Evolutionary conservation across 2,888 invertebrate genomes (phyloP), one percentile per base, ranked within the genome.

Genomic region (Cantharis rustica): DNA sequence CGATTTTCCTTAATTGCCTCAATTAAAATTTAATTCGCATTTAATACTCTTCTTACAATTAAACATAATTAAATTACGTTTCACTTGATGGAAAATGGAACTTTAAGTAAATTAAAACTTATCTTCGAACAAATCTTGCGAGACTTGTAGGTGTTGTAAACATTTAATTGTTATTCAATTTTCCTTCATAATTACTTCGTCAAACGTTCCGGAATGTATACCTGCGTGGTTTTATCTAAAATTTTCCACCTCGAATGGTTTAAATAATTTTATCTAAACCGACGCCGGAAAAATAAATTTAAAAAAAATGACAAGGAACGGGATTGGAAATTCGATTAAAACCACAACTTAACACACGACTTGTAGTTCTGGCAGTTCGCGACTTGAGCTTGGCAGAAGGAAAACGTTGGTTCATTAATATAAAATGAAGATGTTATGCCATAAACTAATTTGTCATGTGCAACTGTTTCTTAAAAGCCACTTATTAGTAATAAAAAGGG

Each of bases 1-100:
- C 73, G 71, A 76, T 77, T 79, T 80, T 80, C 75, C 76, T 73
- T 79, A 80, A 80, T 80, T 80, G 76, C 75, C 61, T 69, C 77
- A 75, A 78, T 80, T 80, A 77, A 75, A 79, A 77, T 75, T 79
- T 80, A 27, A 61, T 63, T 72, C 16, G 66, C 66, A 71, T 75
- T 75, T 71, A 27, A 69, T 63, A 63, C 20, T 66, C 64, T 70
- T 31, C 69, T 72, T 16, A 47, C 69, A 70, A 72, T 72, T 76
- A 72, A 69, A 72, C 69, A 64, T 69, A 70, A 72, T 72, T 76
- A 69, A 69, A 72, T 72, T 64, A 76, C 27, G 70, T 72, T 69
- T 66, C 16, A 68, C 47, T 31, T 71, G 63, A 63, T 72, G 69
- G 68, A 27, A 75, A 27, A 23, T 72, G 27, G 63, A 61, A 75